Conservation (phyloP, 2,113 vertebrate genomes). For the Mustelus asterias region DNA sequence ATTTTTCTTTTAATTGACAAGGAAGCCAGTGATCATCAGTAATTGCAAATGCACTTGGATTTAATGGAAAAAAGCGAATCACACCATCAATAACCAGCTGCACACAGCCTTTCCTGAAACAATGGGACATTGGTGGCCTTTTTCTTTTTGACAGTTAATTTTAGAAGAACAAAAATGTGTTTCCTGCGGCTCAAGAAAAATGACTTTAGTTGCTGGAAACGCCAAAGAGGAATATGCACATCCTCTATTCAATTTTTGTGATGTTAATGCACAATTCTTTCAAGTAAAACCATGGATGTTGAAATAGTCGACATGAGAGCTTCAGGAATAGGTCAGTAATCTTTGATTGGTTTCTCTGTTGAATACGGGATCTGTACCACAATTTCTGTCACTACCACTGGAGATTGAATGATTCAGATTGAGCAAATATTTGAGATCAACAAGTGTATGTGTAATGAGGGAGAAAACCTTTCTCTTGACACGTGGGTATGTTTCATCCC, state of each 20-base stretch:
- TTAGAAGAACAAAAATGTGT: constrained; percentile 4
- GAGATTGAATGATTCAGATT: not conserved
- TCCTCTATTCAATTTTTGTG: not conserved
- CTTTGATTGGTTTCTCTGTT: not conserved
- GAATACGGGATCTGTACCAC: not conserved
- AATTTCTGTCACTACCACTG: not conserved
- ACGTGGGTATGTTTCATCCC: not conserved
- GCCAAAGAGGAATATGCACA: not conserved
- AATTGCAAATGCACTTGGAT: not conserved
- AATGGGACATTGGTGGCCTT: constrained; percentile 3
- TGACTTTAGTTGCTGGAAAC: not conserved
- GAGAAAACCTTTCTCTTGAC: not conserved
- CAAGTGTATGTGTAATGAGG: not conserved
- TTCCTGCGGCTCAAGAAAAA: not conserved
- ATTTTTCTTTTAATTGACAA: constrained; percentile 9
- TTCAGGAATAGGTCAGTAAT: not conserved
- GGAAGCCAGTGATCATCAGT: not conserved
- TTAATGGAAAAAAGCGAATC: not conserved
- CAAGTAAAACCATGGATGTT: not conserved
- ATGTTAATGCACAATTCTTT: not conserved
- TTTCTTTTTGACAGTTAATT: not conserved
- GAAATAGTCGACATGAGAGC: not conserved
- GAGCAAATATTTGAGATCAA: not conserved
- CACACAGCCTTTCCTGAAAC: not conserved
- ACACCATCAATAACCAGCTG: not conserved